These are phyloP conservation scores for Pangasius krempfi DNA, from an alignment of 2,797 vertebrate genomes.

Conservation along the genomic window DNA sequence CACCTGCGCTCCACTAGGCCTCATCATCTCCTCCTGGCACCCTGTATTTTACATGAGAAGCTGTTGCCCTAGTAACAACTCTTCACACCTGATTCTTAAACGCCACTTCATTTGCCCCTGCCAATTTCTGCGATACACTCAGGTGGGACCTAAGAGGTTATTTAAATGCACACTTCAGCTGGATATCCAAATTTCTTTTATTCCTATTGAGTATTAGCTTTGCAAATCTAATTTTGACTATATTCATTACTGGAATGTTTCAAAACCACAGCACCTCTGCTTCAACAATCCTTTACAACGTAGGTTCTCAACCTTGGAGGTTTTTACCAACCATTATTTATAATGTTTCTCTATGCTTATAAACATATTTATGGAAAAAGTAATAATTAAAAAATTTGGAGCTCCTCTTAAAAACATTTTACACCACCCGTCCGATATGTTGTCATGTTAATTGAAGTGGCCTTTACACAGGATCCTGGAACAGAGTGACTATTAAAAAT, in stretches of 20 bases:
- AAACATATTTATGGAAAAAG: background rate
- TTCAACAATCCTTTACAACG: background rate
- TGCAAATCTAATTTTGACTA: slow-evolving; percentile 12
- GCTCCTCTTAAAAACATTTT: background rate
- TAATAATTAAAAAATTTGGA: background rate
- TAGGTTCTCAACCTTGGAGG: background rate
- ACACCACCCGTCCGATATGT: background rate
- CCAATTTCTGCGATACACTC: slow-evolving; percentile 29
- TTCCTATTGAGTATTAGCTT: slow-evolving; percentile 21
- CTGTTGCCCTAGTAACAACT: slow-evolving; percentile 55
- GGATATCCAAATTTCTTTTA: slow-evolving; percentile 2
- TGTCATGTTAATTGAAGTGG: background rate
- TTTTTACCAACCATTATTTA: background rate
- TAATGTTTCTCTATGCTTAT: background rate
- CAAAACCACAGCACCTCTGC: background rate
- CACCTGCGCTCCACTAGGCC: slow-evolving; percentile 16
- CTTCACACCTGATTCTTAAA: slow-evolving; percentile 55
- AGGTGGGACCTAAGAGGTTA: slow-evolving; percentile 3
- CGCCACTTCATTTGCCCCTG: slow-evolving; percentile 42
- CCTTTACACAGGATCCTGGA: background rate
- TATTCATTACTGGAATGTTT: background rate
- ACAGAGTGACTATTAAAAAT: background rate
- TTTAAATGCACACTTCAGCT: slow-evolving; percentile 16
- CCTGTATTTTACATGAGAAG: slow-evolving; percentile 47
- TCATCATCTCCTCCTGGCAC: slow-evolving; percentile 35